Base-by-base conservation (phyloP, 2,113 vertebrate species). In the Heterochromis multidens region DNA sequence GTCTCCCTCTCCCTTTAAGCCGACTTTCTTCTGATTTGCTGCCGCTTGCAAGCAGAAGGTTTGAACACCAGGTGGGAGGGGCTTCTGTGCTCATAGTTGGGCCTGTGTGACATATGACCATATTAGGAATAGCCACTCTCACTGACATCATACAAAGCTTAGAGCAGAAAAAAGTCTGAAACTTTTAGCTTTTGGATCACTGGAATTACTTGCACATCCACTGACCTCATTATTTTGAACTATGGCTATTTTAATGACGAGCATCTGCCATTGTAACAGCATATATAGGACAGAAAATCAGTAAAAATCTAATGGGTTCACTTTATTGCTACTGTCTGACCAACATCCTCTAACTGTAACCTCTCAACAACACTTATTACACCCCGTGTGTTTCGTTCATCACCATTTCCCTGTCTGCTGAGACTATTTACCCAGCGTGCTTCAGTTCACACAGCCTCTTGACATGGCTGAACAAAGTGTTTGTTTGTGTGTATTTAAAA, bases 401-500 rank as follows among this genome's bases (percentile, higher is more conserved):
- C 46, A n/a, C 43, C 70, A 65, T 11, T 23, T 80, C 23, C 23
- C 33, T 54, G 11, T 31, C 70, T 54, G 46, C 67, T 9, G 65
- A 54, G 11, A 67, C 31, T 70, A 27, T 29, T 43, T 61, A n/a
- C 77, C 25, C 21, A 61, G 80, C 63, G 31, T 40, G 35, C 57
- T 70, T 84, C 65, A 27, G 31, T 65, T 83, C 79, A 49, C 46
- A 74, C 0, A 54, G 3, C 19, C 46, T 74, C 27, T 74, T 74
- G 6, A 74, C 27, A 54, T 33, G 49, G 10, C 52, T 49, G 52
- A 52, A 3, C 46, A 54, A n/a, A 14, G 46, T 77, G 83, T 82
- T 52, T 81, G 40, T 84, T 57, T 90, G 79, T 80, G 16, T 77
- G 78, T 40, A 17, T 31, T 57, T 17, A 37, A 80, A 79, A 79